phyloP scores from a whole-genome alignment of 1,140 invertebrate genomes.

The Drosophila sp. region DNA sequence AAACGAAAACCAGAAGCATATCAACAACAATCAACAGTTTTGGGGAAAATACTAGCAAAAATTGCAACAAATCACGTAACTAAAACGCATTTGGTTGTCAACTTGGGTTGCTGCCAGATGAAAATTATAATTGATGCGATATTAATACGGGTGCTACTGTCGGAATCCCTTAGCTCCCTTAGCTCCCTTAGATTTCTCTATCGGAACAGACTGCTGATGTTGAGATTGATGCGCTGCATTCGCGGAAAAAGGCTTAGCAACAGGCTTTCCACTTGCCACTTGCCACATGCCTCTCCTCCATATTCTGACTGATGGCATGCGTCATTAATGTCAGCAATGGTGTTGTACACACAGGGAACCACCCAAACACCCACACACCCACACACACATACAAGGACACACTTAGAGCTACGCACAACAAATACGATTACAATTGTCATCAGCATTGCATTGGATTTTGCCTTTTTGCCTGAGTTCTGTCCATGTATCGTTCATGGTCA shows the following conservation, averaged over 20 bases:
- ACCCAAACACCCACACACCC: slow-evolving; percentile 29
- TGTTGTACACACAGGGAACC: slow-evolving; percentile 56
- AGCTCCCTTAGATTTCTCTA: not conserved
- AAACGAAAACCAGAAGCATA: not conserved
- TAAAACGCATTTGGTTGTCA: slow-evolving; percentile 71
- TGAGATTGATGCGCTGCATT: slow-evolving; percentile 75
- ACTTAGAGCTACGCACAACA: slow-evolving; percentile 42
- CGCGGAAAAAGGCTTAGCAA: slow-evolving; percentile 73
- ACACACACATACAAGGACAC: slow-evolving; percentile 20
- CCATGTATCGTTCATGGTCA: slow-evolving; percentile 38
- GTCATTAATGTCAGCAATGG: slow-evolving; percentile 81
- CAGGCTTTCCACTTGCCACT: not conserved
- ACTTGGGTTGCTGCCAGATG: slow-evolving; percentile 42
- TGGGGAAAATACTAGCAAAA: not conserved
- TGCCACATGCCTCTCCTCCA: not conserved
- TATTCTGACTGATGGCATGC: slow-evolving; percentile 71
- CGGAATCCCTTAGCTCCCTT: slow-evolving; percentile 6
- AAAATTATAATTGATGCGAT: slow-evolving; percentile 81
- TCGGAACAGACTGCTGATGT: slow-evolving; percentile 59
- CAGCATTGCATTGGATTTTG: slow-evolving; percentile 48
- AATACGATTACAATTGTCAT: slow-evolving; percentile 76
- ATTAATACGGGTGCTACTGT: slow-evolving; percentile 67
- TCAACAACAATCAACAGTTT: not conserved
- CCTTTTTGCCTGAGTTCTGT: slow-evolving; percentile 62
- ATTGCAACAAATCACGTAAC: slow-evolving; percentile 64